phyloP scores from a whole-genome alignment of 2,888 invertebrate species.

The Deilephila elpenor region DNA sequence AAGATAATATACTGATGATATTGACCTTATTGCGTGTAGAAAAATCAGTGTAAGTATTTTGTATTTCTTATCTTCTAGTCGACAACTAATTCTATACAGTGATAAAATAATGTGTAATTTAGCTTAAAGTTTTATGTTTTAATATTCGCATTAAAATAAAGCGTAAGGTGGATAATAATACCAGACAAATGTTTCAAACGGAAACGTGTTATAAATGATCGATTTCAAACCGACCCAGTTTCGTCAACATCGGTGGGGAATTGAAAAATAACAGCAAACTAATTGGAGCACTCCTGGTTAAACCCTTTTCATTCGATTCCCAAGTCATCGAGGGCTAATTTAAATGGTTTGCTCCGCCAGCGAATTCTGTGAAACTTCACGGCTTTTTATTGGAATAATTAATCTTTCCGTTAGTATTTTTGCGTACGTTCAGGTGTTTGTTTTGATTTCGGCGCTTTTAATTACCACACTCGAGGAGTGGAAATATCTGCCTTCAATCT shows the following conservation, averaged over 20 bases:
- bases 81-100: too few relatives aligned
- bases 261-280: constrained; percentile 83
- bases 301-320: constrained; percentile 80
- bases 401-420: constrained; percentile 29
- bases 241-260: constrained; percentile 65
- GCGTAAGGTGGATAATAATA: not conserved
- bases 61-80: too few relatives aligned
- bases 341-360: constrained; percentile 78
- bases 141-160: too few relatives aligned
- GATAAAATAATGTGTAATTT: too few relatives aligned
- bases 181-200: constrained; percentile 28
- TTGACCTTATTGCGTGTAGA: not conserved
- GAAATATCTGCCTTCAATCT: not conserved
- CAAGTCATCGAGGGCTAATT: constrained; percentile 81
- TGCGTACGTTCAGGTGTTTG: constrained; percentile 31
- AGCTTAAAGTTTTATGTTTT: too few relatives aligned
- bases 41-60: not conserved
- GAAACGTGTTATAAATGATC: constrained; percentile 41
- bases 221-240: constrained; percentile 70
- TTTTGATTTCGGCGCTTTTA: constrained; percentile 25
- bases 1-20: not conserved
- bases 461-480: not conserved
- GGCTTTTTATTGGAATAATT: constrained; percentile 54
- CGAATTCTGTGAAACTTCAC: constrained; percentile 65
- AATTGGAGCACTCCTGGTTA: constrained; percentile 80